Evolutionary conservation across 2,797 vertebrate species (phyloP).

Genomic region (Luscinia megarhynchos): DNA sequence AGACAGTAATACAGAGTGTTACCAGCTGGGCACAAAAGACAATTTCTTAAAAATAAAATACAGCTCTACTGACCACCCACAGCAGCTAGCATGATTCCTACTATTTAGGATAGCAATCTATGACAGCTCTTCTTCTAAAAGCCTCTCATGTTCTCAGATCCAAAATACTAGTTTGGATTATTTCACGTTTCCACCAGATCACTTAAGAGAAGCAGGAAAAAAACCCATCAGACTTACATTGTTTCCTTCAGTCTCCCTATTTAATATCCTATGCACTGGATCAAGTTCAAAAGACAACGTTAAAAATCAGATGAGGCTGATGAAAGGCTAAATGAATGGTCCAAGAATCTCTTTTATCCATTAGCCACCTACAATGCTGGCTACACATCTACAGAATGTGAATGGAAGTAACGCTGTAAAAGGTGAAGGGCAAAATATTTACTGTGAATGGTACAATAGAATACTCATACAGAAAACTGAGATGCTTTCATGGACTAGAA

Average conservation of each 20-base stretch:
- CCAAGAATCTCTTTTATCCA: not conserved
- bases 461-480: not conserved
- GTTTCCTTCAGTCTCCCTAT: not conserved
- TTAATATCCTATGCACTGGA: not conserved
- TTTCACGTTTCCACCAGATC: not conserved
- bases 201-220: not conserved
- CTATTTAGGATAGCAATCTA: not conserved
- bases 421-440: not conserved
- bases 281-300: not conserved
- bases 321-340: not conserved
- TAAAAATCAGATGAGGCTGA: not conserved
- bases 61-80: slow-evolving; percentile 5
- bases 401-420: not conserved
- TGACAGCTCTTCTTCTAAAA: not conserved
- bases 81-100: not conserved
- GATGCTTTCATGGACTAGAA: not conserved
- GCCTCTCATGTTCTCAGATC: not conserved
- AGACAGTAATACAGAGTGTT: not conserved
- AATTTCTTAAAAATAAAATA: slow-evolving; percentile 17
- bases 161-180: not conserved
- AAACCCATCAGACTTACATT: not conserved
- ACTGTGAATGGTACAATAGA: not conserved
- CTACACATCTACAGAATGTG: not conserved
- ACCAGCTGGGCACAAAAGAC: slow-evolving; percentile 34
- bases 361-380: not conserved